A percentile compares a stretch with the other conserved stretches of the same genome.
Conservation (phyloP, 2,797 vertebrate genomes). For the Hylomyscus alleni region DNA sequence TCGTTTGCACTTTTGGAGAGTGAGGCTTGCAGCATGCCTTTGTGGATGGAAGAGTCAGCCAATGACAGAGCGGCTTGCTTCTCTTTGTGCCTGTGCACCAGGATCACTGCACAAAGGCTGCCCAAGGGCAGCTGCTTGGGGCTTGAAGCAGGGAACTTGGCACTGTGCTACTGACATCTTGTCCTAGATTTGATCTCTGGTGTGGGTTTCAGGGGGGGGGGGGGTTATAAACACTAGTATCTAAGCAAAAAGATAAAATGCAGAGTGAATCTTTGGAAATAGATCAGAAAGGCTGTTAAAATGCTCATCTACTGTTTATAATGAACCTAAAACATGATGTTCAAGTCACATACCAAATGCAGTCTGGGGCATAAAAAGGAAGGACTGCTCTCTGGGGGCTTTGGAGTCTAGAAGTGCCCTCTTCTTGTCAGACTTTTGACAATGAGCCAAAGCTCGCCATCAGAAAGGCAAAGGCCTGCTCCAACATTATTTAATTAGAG, state of each 20-base stretch:
- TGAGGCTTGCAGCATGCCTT: constrained; percentile 13
- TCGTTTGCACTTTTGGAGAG: neutral
- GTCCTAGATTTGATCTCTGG: neutral
- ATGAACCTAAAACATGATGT: constrained; percentile 29
- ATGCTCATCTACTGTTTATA: neutral
- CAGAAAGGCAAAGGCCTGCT: constrained; percentile 61
- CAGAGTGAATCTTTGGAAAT: constrained; percentile 45
- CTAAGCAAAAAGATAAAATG: constrained; percentile 28
- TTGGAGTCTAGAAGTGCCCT: constrained; percentile 57
- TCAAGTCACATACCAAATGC: constrained; percentile 45
- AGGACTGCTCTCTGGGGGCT: neutral
- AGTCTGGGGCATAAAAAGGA: constrained; percentile 23
- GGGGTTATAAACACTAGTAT: neutral
- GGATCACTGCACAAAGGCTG: neutral
- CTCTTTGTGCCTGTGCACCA: neutral
- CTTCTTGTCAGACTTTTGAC: constrained; percentile 63
- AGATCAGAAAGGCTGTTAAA: constrained; percentile 51
- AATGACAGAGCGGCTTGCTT: neutral
- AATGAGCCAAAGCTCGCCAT: constrained; percentile 71
- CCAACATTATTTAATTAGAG: constrained; percentile 73
- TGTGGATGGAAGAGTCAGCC: neutral
- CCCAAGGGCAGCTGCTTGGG: neutral
- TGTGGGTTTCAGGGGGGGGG: too few species aligned
- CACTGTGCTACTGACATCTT: too few species aligned
- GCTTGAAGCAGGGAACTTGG: neutral